Base-by-base conservation (phyloP, 2,113 vertebrate species). In the Menidia beryllina region DNA sequence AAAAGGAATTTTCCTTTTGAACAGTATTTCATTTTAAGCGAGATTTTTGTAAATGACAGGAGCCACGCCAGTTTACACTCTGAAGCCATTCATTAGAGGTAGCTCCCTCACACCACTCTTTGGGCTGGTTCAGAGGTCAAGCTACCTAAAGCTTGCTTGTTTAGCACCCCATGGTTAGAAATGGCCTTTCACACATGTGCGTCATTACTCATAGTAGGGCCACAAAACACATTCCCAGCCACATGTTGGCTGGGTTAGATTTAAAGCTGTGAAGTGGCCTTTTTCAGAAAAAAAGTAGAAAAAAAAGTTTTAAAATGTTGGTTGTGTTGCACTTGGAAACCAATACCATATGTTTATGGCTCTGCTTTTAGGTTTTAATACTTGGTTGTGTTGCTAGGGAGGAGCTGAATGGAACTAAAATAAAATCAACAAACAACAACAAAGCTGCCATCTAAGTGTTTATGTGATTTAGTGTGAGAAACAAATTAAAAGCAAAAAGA, bases 361-460 rank as follows among this genome's bases (percentile, higher is more conserved):
- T 88, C 85, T 72, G 57, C 81, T 86, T 92, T 89, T 91, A 86
- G 86, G 81, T 79, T 93, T 90, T 89, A 91, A 91, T 89, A 82
- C 87, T 89, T 52, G 82, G 81, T 85, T 90, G 51, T 88, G 87
- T 89, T 90, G 83, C 82, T 75, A 85, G 79, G n/a, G 84, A 81
- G 84, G 79, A 84, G 75, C 56, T 75, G 77, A 79, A 80, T 24
- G 62, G 72, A 75, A 85, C 71, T 75, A 41, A 84, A 79, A 82
- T 78, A 76, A 73, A 86, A 81, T 71, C 17, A 74, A 73, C 73
- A 86, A 91, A 86, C 79, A 90, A 74, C 76, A 88, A 86, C 70
- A 81, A 77, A 79, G 77, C 79, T 53, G 66, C 75, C 63, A 41
- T 78, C 76, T 67, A 52, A 51, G 74, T 11, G 14, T 85, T 75